Evolutionary conservation across 2,797 vertebrate species (phyloP).

Genomic region (Enteromius viviparus): DNA sequence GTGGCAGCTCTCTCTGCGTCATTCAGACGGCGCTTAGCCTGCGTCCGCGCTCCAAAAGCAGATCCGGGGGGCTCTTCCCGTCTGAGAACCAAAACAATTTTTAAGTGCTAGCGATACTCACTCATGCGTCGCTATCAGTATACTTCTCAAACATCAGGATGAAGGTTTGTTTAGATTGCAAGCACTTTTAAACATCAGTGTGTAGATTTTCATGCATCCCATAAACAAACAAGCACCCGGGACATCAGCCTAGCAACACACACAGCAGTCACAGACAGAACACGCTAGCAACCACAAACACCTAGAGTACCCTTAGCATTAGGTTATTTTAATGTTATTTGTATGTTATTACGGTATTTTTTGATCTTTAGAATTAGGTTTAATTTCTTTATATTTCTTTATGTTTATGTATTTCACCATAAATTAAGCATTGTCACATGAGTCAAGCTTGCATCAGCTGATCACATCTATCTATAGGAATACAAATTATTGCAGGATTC

Average conservation of each 20-base stretch:
- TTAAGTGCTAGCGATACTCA: neutral
- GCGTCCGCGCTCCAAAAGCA: constrained; percentile 42
- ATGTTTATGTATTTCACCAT: neutral
- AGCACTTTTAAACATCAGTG: neutral
- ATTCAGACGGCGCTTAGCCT: constrained; percentile 60
- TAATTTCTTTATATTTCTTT: neutral
- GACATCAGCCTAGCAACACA: neutral
- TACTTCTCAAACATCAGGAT: neutral
- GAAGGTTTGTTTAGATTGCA: neutral
- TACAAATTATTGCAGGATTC: no score
- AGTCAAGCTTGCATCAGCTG: no score
- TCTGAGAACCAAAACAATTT: constrained; percentile 25
- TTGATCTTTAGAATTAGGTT: neutral
- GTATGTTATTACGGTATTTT: neutral
- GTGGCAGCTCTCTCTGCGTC: constrained; percentile 78
- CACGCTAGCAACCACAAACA: neutral
- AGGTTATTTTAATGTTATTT: neutral
- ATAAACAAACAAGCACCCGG: constrained; percentile 1
- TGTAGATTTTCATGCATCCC: neutral
- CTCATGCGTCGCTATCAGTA: neutral
- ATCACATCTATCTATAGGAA: no score
- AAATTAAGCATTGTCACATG: no score
- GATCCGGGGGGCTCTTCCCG: constrained; percentile 30
- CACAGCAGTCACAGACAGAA: neutral
- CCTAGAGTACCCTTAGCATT: neutral